Evolutionary conservation across 2,113 vertebrate species (phyloP), one percentile per base, ranked within the genome.

Genomic region (Xyliphius kryptos): DNA sequence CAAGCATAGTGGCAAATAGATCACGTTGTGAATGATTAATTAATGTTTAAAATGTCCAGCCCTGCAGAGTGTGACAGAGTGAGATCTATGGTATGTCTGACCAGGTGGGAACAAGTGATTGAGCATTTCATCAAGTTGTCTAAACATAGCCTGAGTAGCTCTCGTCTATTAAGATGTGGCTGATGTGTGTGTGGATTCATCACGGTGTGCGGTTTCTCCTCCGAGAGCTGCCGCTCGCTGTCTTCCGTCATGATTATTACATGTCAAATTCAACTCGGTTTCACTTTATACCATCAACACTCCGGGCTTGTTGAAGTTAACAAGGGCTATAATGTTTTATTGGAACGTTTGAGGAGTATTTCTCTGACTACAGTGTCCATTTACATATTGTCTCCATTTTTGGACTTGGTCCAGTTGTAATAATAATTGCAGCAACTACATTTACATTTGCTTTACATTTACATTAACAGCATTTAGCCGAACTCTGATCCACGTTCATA

Each of bases 91-190:
- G 10, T 37, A 40, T 19, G 38, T 47, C 11, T 13, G 7, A 36
- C 15, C 41, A 17, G 37, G 48, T 43, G 26, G 36, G 36, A n/a
- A n/a, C n/a, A n/a, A n/a, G n/a, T n/a, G 63, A 57, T 56, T 57
- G 44, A 66, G 32, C 44, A 3, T 40, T 57, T 50, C 54, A 57
- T 66, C 54, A 57, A 49, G 46, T 46, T 57, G 54, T 37, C 53
- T n/a, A 36, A 19, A 36, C 12, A 8, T 47, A 36, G 22, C 52
- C 41, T 10, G 16, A 11, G 51, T 20, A 47, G 52, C 63, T 49
- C 36, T 48, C 22, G 32, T 47, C n/a, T 43, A 22, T 49, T 49
- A 38, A 9, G 46, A 7, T 32, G 22, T 19, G 44, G 16, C 19
- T 36, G 50, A 21, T 10, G 36, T 38, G 5, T 38, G 9, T n/a